Base-by-base conservation (phyloP, 2,113 vertebrate genomes). In the Hydropotes inermis region DNA sequence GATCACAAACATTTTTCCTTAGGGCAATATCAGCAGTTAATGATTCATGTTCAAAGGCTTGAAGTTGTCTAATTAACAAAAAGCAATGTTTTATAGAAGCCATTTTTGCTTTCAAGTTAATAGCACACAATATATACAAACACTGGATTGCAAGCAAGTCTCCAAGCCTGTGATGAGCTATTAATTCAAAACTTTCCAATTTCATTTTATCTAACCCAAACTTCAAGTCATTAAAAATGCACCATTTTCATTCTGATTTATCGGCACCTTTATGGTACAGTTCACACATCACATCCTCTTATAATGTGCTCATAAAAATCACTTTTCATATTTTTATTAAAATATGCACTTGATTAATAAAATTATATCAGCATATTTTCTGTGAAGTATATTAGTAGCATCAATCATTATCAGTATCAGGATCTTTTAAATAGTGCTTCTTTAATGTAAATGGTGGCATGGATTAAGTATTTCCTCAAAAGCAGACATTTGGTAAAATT, bases 11-110 rank as follows among this genome's bases (percentile, higher is more conserved):
- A 96, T 91, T 95, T 92, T 95, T 98, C 97, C 98, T 78, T 23
- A 57, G 97, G 98, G 97, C 89, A 64, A 30, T 0, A 54, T 0
- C 52, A 97, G 96, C 95, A 95, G 97, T 88, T 97, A 96, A 97
- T 43, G 67, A 96, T 89, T 96, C 98, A 39, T 93, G 85, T 7
- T 98, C 97, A 97, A 74, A 96, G 95, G 94, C 92, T 96, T 23
- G 1, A 57, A 97, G 94, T 88, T 50, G 82, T 95, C 98, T 98
- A 64, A 98, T 98, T 98, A 98, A 97, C 98, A 97, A 97, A 98
- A 95, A 23, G 17, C 95, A 86, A 3, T 86, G 94, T 58, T 98
- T 91, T 39, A 54, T 90, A 95, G 58, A 58, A 83, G 21, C 3
- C 14, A 4, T 70, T 97, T 96, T 95, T 97, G 83, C 86, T 91